A percentile compares a stretch with the other conserved stretches of the same genome.
phyloP scores from a whole-genome alignment of 2,113 vertebrate genomes.

The Epinephelus moara region DNA sequence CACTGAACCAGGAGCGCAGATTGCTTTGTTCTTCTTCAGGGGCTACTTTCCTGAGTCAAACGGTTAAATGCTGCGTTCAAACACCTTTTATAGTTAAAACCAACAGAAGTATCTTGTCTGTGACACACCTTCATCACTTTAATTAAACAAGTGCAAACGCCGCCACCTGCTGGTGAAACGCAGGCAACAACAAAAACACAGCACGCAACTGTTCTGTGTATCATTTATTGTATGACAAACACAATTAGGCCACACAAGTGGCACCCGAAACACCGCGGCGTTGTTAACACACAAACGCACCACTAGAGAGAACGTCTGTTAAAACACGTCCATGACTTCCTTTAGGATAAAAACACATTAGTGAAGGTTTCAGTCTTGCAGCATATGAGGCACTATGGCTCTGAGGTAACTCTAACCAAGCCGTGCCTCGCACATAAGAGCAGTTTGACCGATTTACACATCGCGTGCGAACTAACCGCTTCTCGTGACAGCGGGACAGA shows the following conservation, averaged over 20 bases:
- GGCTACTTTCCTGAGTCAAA: not conserved
- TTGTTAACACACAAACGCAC: not conserved
- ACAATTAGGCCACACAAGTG: not conserved
- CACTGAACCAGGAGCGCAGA: not conserved
- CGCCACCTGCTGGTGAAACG: constrained; percentile 61
- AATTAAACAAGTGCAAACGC: not conserved
- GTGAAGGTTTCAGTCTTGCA: not conserved
- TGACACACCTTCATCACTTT: not conserved
- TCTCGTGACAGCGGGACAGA: constrained; percentile 82
- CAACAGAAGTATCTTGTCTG: not conserved
- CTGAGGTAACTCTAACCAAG: constrained; percentile 31
- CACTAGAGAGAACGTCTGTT: no score
- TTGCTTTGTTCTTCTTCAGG: rapidly evolving
- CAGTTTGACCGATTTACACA: constrained; percentile 76
- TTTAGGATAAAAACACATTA: not conserved
- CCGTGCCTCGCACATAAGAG: constrained; percentile 57
- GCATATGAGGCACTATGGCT: not conserved
- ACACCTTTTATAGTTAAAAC: not conserved
- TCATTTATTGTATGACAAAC: not conserved
- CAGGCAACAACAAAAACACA: constrained; percentile 49
- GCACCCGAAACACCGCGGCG: not conserved
- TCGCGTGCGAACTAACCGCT: constrained; percentile 79
- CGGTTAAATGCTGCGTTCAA: not conserved
- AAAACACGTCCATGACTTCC: not conserved
- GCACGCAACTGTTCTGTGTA: not conserved